Percentiles rank a stretch among this genome's conserved stretches.
phyloP scores from a whole-genome alignment of 1,140 invertebrate genomes.

The Arion vulgaris region DNA sequence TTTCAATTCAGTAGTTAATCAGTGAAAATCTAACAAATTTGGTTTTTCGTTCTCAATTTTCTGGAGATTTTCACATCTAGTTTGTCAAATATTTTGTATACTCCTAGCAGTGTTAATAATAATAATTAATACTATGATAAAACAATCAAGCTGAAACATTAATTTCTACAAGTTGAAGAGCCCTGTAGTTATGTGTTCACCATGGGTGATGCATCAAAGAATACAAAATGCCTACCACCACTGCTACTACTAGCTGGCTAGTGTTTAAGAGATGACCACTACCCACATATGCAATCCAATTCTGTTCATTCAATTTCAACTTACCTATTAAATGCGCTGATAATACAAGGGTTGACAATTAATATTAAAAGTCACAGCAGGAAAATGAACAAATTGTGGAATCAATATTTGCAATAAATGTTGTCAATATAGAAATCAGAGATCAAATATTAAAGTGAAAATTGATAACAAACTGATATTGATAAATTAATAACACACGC shows the following conservation, averaged over 20 bases:
- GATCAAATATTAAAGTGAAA: background rate
- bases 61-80: no score
- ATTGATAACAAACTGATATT: background rate
- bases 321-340: conserved; percentile 21
- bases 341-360: conserved; percentile 2
- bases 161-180: background rate
- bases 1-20: no score
- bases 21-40: no score
- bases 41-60: no score
- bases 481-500: no score
- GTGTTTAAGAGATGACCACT: background rate
- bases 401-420: background rate
- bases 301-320: conserved; percentile 14
- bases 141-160: no score
- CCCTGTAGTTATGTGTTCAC: background rate
- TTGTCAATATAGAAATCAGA: background rate
- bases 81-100: no score
- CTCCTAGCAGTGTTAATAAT: no score
- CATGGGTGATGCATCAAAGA: background rate
- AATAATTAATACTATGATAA: no score
- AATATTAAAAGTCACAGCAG: background rate
- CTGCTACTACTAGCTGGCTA: conserved; percentile 3
- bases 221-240: conserved; percentile 7
- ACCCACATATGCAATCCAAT: background rate
- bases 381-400: background rate